phyloP scores from a whole-genome alignment of 2,888 invertebrate species.

The Agrotis segetum region DNA sequence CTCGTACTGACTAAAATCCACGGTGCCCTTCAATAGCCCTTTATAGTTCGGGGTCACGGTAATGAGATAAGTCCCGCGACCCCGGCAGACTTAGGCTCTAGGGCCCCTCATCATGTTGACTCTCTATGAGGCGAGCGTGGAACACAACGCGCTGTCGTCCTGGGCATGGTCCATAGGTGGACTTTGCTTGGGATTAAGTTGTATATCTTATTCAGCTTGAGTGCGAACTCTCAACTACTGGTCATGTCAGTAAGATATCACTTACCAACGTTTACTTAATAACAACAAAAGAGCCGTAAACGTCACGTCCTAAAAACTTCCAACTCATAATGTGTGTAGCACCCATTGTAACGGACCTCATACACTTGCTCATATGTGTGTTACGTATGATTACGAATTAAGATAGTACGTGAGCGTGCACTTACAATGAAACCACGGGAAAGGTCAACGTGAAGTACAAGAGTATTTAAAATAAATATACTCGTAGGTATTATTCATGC shows the following conservation, averaged over 20 bases:
- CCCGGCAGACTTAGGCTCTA: no score
- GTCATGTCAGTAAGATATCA: constrained; percentile 20
- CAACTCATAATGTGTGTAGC: constrained; percentile 69
- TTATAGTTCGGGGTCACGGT: no score
- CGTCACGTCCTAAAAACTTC: constrained; percentile 83
- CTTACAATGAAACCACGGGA: constrained; percentile 45
- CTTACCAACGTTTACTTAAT: constrained; percentile 61
- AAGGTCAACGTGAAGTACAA: constrained; percentile 53
- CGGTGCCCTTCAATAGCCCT: no score
- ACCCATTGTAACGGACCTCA: constrained; percentile 69
- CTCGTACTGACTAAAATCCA: no score
- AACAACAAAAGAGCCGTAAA: constrained; percentile 76
- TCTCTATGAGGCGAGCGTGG: no score
- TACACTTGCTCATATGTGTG: constrained; percentile 51
- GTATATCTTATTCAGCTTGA: not conserved
- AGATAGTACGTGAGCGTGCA: constrained; percentile 53
- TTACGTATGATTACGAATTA: constrained; percentile 67
- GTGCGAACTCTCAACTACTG: constrained; percentile 3
- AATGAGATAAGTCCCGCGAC: no score
- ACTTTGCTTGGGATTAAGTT: constrained; percentile 2
- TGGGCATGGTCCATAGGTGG: no score
- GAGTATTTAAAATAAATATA: constrained; percentile 27
- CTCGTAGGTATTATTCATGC: constrained; percentile 37
- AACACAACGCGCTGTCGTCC: no score
- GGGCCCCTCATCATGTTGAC: no score